Evolutionary conservation across 2,113 vertebrate genomes (phyloP), one percentile per base, ranked within the genome.

Genomic region (Platysteira castanea): DNA sequence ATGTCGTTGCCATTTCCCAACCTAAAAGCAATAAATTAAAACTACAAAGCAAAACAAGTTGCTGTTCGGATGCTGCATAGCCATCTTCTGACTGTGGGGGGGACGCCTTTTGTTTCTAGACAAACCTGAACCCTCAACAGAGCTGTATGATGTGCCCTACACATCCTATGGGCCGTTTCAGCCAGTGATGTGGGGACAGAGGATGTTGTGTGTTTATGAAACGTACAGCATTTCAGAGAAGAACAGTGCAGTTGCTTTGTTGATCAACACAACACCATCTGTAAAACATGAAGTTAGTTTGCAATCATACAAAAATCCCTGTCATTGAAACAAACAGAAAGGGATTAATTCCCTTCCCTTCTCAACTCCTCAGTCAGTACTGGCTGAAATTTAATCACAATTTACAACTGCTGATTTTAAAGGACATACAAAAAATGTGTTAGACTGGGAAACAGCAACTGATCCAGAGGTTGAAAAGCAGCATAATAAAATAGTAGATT

Each of bases 11-110:
- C 49, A 73, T 97, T 98, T 97, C 96, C 96, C 95, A 96, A 97
- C 92, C 92, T 94, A 97, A 96, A 97, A 96, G 84, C 89, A 96
- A 95, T 95, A 97, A 94, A 96, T 97, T 96, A 97, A 96, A 94
- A 92, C 74, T 73, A 75, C 59, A 87, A 95, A 95, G 76, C 33
- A 35, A 97, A 97, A 49, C 31, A 15, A 95, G 90, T 37, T 75
- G 80, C 86, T 54, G 87, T 50, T 96, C 81, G 52, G 70, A 90
- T 90, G 93, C 94, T 90, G 96, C 94, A 86, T 39, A 95, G 69
- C 77, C 74, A 85, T 71, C 90, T 93, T 94, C 95, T 78, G 1
- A 2, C 64, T 54, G 53, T 33, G 71, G 35, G 31, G 63, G 53
- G 91, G 46, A 47, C 52, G 64, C 44, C 54, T 92, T 42, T 69